These are phyloP conservation scores for Liposcelis brunnea DNA, from an alignment of 2,888 invertebrate species.

Conservation along the genomic window DNA sequence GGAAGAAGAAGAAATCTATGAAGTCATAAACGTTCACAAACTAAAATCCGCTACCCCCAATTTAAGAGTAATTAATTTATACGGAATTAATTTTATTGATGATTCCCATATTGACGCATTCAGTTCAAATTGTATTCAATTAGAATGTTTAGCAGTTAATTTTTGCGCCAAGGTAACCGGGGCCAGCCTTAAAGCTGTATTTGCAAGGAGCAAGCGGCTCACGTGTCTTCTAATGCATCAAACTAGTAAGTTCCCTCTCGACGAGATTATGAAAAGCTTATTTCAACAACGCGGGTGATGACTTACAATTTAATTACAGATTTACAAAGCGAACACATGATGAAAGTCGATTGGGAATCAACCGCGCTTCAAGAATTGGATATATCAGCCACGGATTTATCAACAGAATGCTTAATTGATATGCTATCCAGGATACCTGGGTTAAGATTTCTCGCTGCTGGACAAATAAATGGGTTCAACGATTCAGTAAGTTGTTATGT, in stretches of 20 bases:
- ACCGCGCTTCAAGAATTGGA: slow-evolving; percentile 86
- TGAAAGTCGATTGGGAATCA: slow-evolving; percentile 97
- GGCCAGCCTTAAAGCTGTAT: slow-evolving; percentile 80
- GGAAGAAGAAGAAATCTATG: slow-evolving; percentile 98
- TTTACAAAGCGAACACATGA: slow-evolving; percentile 78
- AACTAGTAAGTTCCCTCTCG: slow-evolving; percentile 68
- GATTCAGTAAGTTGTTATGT: slow-evolving; percentile 47
- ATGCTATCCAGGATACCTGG: slow-evolving; percentile 76
- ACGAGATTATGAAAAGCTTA: too few species aligned
- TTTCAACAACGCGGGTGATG: too few species aligned
- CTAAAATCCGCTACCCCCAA: slow-evolving; percentile 97
- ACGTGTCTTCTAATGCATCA: slow-evolving; percentile 90
- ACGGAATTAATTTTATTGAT: slow-evolving; percentile 96
- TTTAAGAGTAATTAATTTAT: slow-evolving; percentile 89
- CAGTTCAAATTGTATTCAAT: slow-evolving; percentile 84
- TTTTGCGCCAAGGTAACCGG: slow-evolving; percentile 96
- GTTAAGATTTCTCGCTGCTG: slow-evolving; percentile 80
- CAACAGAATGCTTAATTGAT: slow-evolving; percentile 82
- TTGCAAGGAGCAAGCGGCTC: slow-evolving; percentile 83
- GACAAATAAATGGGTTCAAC: slow-evolving; percentile 94
- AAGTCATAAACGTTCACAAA: slow-evolving; percentile 97
- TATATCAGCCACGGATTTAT: slow-evolving; percentile 90
- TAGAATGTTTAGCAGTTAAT: slow-evolving; percentile 94
- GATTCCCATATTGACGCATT: slow-evolving; percentile 98
- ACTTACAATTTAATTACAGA: slow-evolving; percentile 34